Evolutionary conservation across 2,888 invertebrate genomes (phyloP), one percentile per base, ranked within the genome.

Genomic region (Mylabris sibirica): DNA sequence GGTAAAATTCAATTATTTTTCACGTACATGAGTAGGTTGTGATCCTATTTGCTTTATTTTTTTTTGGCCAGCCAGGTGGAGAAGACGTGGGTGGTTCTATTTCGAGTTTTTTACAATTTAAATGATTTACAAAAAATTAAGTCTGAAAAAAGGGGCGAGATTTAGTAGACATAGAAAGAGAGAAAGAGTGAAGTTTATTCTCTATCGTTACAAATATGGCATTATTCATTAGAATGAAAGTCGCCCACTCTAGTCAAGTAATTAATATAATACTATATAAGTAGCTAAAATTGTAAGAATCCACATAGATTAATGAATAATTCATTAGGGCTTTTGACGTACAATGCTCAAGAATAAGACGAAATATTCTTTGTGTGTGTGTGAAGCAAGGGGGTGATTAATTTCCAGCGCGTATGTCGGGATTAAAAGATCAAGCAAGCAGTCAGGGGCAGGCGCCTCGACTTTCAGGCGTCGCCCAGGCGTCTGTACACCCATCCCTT

Each of bases 361-460:
- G 30, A 30, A 30, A 30, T 30, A 30, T 30, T 30, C 30, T 30
- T 30, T 30, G 30, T 30, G 8, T 30, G 30, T 69, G 75, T 75
- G 74, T 75, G 71, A 74, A 60, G 68, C 30, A 30, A 8, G 72
- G 68, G 81, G 81, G 84, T 84, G 84, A 85, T 85, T 85, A 85
- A 85, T 85, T 84, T 85, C 82, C 80, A 78, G 78, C 84, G 84
- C 82, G 84, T 84, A 84, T 83, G 84, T 84, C 81, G 83, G 83
- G 84, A 85, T 84, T 84, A 84, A 84, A 82, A 84, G 84, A 84
- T 85, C 83, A 82, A 82, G 83, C 79, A 78, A 83, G 81, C 83
- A 81, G 83, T 80, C 81, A 81, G 84, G 80, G 83, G 82, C 82
- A 82, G 83, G 82, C 84, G 84, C 83, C 83, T 79, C 83, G 83